Evolutionary conservation across 2,113 vertebrate genomes (phyloP).

Genomic region (Mastomys natalensis): DNA sequence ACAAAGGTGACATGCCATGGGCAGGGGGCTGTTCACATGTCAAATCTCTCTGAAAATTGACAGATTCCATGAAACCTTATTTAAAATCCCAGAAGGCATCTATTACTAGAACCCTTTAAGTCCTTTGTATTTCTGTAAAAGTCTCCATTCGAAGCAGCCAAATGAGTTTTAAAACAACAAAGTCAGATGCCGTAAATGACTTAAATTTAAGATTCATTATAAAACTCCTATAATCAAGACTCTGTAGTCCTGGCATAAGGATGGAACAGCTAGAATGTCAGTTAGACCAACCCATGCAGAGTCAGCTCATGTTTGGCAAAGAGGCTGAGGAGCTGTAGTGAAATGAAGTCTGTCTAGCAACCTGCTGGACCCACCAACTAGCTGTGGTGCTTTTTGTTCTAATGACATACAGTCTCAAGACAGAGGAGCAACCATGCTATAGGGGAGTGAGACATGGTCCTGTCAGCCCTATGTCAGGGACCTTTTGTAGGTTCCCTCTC

Average conservation of each 20-base stretch:
- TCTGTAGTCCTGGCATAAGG: background rate
- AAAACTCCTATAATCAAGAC: background rate
- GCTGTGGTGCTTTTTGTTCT: background rate
- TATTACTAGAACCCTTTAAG: slow-evolving; percentile 28
- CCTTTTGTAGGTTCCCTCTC: background rate
- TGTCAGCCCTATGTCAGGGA: background rate
- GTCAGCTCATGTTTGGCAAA: background rate
- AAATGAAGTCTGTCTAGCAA: background rate
- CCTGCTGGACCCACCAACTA: background rate
- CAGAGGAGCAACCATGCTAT: background rate
- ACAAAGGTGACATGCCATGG: background rate
- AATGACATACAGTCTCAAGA: rapidly evolving
- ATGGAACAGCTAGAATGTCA: background rate
- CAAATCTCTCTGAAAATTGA: background rate
- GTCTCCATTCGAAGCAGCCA: background rate
- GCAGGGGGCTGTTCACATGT: background rate
- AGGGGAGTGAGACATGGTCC: background rate
- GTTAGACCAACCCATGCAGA: background rate
- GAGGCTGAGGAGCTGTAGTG: background rate
- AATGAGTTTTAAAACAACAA: slow-evolving; percentile 21
- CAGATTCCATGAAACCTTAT: background rate
- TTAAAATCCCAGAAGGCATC: slow-evolving; percentile 41
- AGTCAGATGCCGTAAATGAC: background rate
- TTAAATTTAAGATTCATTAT: background rate
- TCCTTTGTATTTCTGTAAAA: background rate